Base-by-base conservation (phyloP, 2,888 invertebrate species). In the Ornithoptera alexandrae region DNA sequence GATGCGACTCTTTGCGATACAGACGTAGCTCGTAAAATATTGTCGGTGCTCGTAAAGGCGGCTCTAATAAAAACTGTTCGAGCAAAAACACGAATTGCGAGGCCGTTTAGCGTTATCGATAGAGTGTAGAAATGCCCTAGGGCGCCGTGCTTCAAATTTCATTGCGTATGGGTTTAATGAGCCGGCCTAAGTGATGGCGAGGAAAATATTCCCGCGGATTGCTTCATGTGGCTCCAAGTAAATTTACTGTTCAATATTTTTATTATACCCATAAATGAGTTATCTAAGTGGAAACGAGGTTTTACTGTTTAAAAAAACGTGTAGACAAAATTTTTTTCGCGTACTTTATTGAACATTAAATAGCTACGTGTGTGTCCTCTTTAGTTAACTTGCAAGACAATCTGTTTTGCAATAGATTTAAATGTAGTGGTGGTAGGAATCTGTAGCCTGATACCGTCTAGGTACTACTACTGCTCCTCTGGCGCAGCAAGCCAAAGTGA, bases 1-100 rank as follows among this genome's bases (percentile, higher is more conserved):
- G 84, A 87, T 85, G 83, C 85, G 84, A 85, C 86, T 88, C 87
- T 81, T 84, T 84, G 86, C 87, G 83, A 87, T 88, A 88, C 86
- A 87, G 84, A 81, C 84, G 81, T 79, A 80, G 81, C 81, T 90
- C 89, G 88, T 91, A 86, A 92, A 92, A 90, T 89, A 89, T 84
- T 88, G 89, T 88, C 84, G 79, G 79, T 74, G 86, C 75, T 90
- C 90, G 86, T 91, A 87, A 91, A 50, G 90, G 82, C 81, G 85
- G 81, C 80, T 80, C 80, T 79, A 83, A 90, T 91, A 90, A 92
- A 90, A 91, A 85, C 81, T 82, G 86, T 81, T 84, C 78, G 77
- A 80, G 88, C 85, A 86, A 89, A 90, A 86, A 89, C 86, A 85
- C 85, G 86, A 84, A 80, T 82, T 84, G 84, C 78, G 81, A 79